Conservation (phyloP, 1,140 invertebrate genomes). For the Panagrolaimus sp. region DNA sequence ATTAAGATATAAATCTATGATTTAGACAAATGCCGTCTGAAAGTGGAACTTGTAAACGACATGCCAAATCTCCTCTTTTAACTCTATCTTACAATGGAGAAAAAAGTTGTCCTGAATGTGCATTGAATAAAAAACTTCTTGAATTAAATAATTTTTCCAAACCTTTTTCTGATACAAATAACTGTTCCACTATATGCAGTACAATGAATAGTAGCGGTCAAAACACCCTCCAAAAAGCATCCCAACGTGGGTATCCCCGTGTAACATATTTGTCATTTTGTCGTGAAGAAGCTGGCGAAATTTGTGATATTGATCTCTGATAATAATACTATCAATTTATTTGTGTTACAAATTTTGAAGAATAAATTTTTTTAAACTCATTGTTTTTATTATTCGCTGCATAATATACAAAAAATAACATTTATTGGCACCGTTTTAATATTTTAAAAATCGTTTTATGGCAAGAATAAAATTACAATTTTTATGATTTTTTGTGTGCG, state of each 20-base stretch:
- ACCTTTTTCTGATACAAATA: not conserved
- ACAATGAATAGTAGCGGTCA: not conserved
- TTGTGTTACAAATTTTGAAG: no score
- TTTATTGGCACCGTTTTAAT: no score
- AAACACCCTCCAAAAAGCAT: not conserved
- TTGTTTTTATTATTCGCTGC: no score
- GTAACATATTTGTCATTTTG: slow-evolving; percentile 11
- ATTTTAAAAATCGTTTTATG: no score
- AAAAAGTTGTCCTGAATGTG: not conserved
- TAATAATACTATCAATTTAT: no score
- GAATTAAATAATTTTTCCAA: not conserved
- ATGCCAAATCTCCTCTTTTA: not conserved
- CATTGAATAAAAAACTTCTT: not conserved
- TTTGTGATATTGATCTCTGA: not conserved
- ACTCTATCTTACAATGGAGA: not conserved
- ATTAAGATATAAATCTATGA: not conserved
- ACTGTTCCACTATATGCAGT: not conserved
- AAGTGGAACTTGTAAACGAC: not conserved
- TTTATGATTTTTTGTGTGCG: no score
- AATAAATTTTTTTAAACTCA: no score
- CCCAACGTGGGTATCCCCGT: not conserved
- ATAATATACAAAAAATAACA: no score
- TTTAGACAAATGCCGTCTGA: not conserved
- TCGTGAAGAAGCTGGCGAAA: slow-evolving; percentile 4
- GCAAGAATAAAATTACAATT: no score